phyloP scores from a whole-genome alignment of 1,140 invertebrate genomes.

The Drosophila santomea region DNA sequence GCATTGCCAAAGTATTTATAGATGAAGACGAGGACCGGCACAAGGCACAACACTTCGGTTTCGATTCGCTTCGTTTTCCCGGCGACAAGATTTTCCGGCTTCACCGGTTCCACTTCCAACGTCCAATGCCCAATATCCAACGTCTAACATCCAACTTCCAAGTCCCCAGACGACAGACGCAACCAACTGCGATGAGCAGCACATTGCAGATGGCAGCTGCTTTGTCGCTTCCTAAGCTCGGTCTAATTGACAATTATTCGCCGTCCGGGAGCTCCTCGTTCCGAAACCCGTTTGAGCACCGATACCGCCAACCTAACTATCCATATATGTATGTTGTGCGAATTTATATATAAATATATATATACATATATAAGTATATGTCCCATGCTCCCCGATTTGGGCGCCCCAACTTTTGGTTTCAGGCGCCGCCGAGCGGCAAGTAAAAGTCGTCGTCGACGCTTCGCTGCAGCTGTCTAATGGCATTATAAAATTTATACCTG shows the following conservation, averaged over 20 bases:
- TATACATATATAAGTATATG: neutral
- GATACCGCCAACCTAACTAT: conserved; percentile 16
- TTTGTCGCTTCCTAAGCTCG: conserved; percentile 69
- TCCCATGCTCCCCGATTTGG: conserved; percentile 48
- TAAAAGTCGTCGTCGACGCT: conserved; percentile 65
- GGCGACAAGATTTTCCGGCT: conserved; percentile 80
- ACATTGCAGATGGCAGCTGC: conserved; percentile 33
- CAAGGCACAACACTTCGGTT: conserved; percentile 31
- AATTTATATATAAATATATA: neutral
- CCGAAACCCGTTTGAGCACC: conserved; percentile 55
- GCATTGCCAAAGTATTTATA: conserved; percentile 80
- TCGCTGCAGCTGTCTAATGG: conserved; percentile 60
- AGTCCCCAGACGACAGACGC: conserved; percentile 36
- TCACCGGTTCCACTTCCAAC: conserved; percentile 60
- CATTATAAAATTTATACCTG: conserved; percentile 76
- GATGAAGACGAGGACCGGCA: conserved; percentile 67
- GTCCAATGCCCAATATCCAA: conserved; percentile 23
- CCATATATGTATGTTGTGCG: neutral
- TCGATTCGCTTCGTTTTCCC: conserved; percentile 63
- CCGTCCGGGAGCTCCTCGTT: conserved; percentile 24
- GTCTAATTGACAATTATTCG: conserved; percentile 77
- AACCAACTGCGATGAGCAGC: conserved; percentile 18
- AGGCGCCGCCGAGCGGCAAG: conserved; percentile 52
- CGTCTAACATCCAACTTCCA: conserved; percentile 45
- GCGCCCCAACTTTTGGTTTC: conserved; percentile 72